Evolutionary conservation across 2,888 invertebrate genomes (phyloP).

Genomic region (Catocala fraxini): DNA sequence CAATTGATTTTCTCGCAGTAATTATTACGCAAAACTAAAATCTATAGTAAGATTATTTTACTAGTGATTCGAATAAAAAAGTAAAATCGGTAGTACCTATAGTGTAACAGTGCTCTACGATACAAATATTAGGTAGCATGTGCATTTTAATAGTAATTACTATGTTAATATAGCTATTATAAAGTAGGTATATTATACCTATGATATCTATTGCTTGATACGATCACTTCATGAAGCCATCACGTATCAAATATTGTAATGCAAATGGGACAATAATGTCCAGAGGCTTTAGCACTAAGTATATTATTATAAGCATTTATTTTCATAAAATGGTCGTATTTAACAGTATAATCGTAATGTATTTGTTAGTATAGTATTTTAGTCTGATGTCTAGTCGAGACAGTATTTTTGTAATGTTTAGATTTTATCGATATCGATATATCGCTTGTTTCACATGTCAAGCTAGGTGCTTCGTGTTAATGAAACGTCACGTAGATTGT

Average conservation of each 20-base stretch:
- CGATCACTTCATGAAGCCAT: slow-evolving; percentile 4
- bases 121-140: no score
- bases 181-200: no score
- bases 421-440: slow-evolving; percentile 6
- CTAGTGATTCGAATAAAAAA: no score
- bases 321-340: slow-evolving; percentile 17
- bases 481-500: no score
- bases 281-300: neutral
- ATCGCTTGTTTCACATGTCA: neutral
- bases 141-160: no score
- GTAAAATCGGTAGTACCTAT: no score
- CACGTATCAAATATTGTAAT: neutral
- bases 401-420: slow-evolving; percentile 47
- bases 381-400: slow-evolving; percentile 47
- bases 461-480: neutral
- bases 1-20: no score
- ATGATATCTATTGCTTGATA: neutral
- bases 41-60: no score
- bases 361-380: slow-evolving; percentile 19
- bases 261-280: neutral
- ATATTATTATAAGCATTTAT: neutral
- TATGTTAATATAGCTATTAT: no score
- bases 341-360: neutral
- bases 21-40: no score
- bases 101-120: no score